Base-by-base conservation (phyloP, 2,888 invertebrate species). In the Philaethria dido region DNA sequence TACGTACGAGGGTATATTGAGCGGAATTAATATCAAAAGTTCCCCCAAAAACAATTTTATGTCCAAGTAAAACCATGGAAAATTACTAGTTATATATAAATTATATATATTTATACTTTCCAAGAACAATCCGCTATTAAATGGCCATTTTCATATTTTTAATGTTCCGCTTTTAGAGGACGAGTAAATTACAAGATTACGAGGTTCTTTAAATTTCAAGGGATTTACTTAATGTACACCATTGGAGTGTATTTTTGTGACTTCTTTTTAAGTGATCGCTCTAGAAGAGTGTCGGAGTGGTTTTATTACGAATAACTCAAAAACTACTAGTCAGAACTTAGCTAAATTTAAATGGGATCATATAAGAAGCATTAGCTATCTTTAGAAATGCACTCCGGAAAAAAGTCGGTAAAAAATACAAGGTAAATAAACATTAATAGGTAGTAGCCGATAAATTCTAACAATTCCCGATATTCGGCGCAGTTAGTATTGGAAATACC, bases 111-210 rank as follows among this genome's bases (percentile, higher is more conserved):
- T 25, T 50, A n/a, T n/a, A 3, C 25, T 50, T 50, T 29, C 50
- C 9, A n/a, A 50, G 25, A 50, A 50, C 55, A 55, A 55, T 39
- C 14, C 22, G 20, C 39, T 39, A 39, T 55, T 20, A 55, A 36
- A 55, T 55, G 18, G 16, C 54, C 36, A 54, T 54, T 54, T 54
- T 54, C 36, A 36, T 36, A 22, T 20, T 14, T 20, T 22, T 3
- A 54, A 54, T 36, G 59, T 50, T 18, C 11, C 33, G 20, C 33
- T 36, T 33, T 33, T 54, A 8, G 36, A 33, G 54, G 3, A 8
- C 11, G 18, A 18, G 5, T 13, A 54, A 36, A 54, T 33, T 54
- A 14, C 54, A 36, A 54, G 36, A 54, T 48, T 22, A 48, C 48
- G 22, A 48, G 13, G 5, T 22, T 47, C 3, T 33, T 5, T 47